These are phyloP conservation scores for Nasonia giraulti DNA, from an alignment of 1,140 invertebrate species.

Conservation along the genomic window DNA sequence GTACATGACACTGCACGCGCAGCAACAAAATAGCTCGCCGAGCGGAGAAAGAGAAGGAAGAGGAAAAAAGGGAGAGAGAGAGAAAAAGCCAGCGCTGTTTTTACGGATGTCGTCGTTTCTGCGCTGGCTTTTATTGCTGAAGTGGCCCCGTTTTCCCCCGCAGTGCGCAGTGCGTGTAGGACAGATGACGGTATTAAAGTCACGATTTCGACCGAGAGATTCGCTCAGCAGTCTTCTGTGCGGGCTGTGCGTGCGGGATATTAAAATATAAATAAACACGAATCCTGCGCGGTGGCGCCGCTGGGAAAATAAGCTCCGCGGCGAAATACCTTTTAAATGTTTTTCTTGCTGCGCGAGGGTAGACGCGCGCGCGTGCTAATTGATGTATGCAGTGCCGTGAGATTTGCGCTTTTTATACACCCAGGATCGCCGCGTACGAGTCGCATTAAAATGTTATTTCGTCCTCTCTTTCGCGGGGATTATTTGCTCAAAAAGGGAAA, in stretches of 20 bases:
- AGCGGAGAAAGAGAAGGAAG: neutral
- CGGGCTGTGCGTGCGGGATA: neutral
- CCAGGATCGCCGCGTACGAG: too few relatives aligned
- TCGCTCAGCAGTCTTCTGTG: neutral
- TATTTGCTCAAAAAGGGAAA: neutral
- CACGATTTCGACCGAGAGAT: neutral
- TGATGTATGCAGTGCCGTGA: neutral
- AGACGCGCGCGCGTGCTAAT: neutral
- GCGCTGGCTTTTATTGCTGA: constrained; percentile 35
- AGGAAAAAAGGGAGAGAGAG: neutral
- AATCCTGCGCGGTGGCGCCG: too few relatives aligned
- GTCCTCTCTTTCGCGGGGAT: neutral
- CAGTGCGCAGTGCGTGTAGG: neutral
- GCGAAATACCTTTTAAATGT: constrained; percentile 10
- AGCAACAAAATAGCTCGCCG: neutral
- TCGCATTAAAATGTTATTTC: neutral
- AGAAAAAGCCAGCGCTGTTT: constrained; percentile 7
- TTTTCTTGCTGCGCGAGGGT: neutral
- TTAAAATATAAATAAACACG: constrained; percentile 26
- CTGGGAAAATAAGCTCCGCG: neutral
- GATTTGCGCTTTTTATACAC: neutral
- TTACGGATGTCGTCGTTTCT: constrained; percentile 30
- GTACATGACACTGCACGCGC: neutral
- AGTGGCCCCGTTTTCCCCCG: constrained; percentile 34
- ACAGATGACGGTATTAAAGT: constrained; percentile 39